A percentile compares a stretch with the other conserved stretches of the same genome.
These are phyloP conservation scores for Phycodurus eques DNA, from an alignment of 2,113 vertebrate genomes.

Conservation along the genomic window DNA sequence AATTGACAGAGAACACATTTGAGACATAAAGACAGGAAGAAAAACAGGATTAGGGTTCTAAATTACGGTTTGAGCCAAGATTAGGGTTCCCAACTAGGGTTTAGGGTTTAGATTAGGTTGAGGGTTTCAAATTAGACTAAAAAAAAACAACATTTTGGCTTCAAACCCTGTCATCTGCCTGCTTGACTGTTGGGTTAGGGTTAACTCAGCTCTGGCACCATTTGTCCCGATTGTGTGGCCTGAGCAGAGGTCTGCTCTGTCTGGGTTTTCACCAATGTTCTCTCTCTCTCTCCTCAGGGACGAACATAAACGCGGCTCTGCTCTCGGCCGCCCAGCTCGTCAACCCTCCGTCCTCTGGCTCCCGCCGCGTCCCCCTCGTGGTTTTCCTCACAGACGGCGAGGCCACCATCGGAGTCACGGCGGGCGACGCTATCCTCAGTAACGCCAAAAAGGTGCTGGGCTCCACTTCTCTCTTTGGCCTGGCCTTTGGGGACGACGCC, in stretches of 20 bases:
- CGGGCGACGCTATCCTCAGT: constrained; percentile 69
- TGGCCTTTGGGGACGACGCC: constrained; percentile 82
- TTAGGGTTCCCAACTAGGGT: no score
- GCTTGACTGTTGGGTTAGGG: not conserved
- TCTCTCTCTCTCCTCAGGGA: constrained; percentile 70
- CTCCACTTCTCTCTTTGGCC: constrained; percentile 74
- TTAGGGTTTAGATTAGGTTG: not conserved
- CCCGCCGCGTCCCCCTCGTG: constrained; percentile 72
- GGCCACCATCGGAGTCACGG: constrained; percentile 76
- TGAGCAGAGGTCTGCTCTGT: not conserved
- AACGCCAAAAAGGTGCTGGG: constrained; percentile 74
- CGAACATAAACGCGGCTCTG: constrained; percentile 80
- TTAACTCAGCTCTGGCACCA: not conserved
- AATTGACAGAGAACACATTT: no score
- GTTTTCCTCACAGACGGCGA: constrained; percentile 85
- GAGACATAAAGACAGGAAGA: no score
- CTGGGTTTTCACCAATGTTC: not conserved
- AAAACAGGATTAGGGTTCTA: not conserved
- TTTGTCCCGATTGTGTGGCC: not conserved
- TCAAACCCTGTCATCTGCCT: not conserved
- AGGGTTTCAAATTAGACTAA: not conserved
- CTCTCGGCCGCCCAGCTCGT: constrained; percentile 77
- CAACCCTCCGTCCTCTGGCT: constrained; percentile 56
- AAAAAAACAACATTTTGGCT: no score
- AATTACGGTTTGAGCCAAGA: not conserved